Evolutionary conservation across 2,797 vertebrate genomes (phyloP).

Genomic region (Crypturellus tataupa): DNA sequence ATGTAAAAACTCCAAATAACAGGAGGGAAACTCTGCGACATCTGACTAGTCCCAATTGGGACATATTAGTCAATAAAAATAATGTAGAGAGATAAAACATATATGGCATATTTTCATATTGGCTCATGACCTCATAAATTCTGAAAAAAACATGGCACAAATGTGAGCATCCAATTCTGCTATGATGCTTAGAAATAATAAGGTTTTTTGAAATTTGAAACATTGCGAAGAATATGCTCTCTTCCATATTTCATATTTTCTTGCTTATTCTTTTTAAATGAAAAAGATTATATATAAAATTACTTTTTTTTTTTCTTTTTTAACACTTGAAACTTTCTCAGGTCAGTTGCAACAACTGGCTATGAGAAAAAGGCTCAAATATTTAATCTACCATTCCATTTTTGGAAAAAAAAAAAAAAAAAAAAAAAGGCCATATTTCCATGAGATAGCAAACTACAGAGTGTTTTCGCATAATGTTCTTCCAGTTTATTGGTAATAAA

Average conservation of each 20-base stretch:
- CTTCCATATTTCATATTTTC: background rate
- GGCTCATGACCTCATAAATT: background rate
- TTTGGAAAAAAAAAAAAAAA: background rate
- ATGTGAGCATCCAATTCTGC: background rate
- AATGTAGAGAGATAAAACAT: background rate
- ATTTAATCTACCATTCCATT: background rate
- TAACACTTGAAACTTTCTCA: background rate
- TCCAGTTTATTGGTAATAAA: background rate
- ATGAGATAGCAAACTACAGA: background rate
- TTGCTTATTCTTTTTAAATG: background rate
- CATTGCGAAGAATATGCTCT: background rate
- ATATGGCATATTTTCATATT: background rate
- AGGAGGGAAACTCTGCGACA: background rate
- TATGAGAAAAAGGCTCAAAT: background rate
- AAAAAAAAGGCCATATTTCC: background rate
- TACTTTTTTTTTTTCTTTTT: background rate
- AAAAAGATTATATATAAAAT: background rate
- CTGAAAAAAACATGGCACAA: background rate
- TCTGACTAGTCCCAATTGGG: background rate
- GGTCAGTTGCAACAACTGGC: background rate
- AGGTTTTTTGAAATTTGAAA: background rate
- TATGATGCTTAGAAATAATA: background rate
- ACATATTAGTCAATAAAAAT: background rate
- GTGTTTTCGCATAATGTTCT: background rate
- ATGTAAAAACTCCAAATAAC: background rate